A percentile compares a stretch with the other conserved stretches of the same genome.
These are phyloP conservation scores for Phataginus tetradactyla DNA, from an alignment of 2,797 vertebrate genomes.

Conservation along the genomic window DNA sequence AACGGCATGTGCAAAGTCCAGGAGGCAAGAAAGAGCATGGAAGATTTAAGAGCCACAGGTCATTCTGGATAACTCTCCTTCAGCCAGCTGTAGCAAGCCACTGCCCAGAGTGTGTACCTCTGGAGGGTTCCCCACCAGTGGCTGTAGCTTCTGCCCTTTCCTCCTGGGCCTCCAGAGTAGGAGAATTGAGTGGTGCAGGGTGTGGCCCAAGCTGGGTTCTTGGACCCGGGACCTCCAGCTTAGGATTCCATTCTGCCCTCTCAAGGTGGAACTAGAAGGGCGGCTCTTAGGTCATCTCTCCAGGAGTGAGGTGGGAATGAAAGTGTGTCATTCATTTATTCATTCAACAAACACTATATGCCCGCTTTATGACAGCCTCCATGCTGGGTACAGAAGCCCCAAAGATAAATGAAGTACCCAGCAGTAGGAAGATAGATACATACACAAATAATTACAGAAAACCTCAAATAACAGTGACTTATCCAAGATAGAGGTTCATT, in stretches of 20 bases:
- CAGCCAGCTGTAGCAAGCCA: not conserved
- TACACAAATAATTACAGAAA: not conserved
- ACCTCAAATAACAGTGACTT: accelerated
- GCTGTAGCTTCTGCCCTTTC: not conserved
- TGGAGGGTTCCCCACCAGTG: not conserved
- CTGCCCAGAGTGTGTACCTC: not conserved
- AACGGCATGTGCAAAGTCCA: not conserved
- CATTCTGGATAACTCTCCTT: not conserved
- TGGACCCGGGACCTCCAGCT: not conserved
- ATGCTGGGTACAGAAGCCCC: not conserved
- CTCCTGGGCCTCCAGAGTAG: not conserved
- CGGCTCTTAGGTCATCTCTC: not conserved
- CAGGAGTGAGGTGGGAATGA: not conserved
- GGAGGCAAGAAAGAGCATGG: not conserved
- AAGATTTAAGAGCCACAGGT: not conserved
- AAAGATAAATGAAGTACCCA: not conserved
- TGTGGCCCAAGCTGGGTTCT: not conserved
- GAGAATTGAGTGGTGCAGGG: not conserved
- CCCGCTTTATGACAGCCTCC: not conserved
- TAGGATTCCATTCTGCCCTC: not conserved
- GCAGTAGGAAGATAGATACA: not conserved
- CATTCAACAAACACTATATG: not conserved
- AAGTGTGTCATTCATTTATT: not conserved
- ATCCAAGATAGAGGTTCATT: not conserved
- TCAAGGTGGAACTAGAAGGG: not conserved